phyloP scores from a whole-genome alignment of 2,888 invertebrate genomes.

The Hypena proboscidalis region DNA sequence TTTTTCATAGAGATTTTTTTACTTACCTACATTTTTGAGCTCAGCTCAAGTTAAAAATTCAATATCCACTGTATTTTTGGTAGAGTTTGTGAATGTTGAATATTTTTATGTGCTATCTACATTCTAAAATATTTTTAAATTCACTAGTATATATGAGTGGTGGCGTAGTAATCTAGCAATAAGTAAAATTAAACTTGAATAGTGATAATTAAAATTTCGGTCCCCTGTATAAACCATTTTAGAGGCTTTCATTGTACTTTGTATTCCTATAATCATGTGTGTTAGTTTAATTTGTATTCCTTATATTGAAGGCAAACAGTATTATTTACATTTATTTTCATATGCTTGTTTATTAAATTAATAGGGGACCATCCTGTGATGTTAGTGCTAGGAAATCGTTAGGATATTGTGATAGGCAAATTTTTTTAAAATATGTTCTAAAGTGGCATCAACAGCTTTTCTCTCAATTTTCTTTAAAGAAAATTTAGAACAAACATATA shows the following conservation, averaged over 20 bases:
- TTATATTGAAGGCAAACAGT: slow-evolving; percentile 35
- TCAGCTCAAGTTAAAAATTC: too few species aligned
- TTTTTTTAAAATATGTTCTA: background rate
- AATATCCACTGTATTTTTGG: too few species aligned
- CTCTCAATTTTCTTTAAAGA: too few species aligned
- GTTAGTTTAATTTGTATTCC: slow-evolving; percentile 11
- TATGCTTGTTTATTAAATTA: slow-evolving; percentile 16
- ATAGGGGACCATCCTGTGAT: slow-evolving; percentile 59
- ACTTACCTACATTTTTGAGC: too few species aligned
- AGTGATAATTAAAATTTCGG: slow-evolving; percentile 3
- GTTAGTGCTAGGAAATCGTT: slow-evolving; percentile 54
- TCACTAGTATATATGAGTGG: too few species aligned
- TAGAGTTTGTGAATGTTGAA: too few species aligned
- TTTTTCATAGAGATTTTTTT: too few species aligned
- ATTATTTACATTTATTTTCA: slow-evolving; percentile 37
- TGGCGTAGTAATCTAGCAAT: background rate
- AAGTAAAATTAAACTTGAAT: background rate
- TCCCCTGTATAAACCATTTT: slow-evolving; percentile 14
- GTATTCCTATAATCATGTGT: slow-evolving; percentile 11
- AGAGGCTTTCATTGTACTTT: slow-evolving; percentile 14
- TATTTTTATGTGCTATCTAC: too few species aligned
- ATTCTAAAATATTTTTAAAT: too few species aligned
- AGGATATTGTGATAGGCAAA: slow-evolving; percentile 26
- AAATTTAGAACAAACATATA: too few species aligned
- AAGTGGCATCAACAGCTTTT: slow-evolving; percentile 1